Conservation (phyloP, 2,113 vertebrate genomes). For the Maccullochella peelii region DNA sequence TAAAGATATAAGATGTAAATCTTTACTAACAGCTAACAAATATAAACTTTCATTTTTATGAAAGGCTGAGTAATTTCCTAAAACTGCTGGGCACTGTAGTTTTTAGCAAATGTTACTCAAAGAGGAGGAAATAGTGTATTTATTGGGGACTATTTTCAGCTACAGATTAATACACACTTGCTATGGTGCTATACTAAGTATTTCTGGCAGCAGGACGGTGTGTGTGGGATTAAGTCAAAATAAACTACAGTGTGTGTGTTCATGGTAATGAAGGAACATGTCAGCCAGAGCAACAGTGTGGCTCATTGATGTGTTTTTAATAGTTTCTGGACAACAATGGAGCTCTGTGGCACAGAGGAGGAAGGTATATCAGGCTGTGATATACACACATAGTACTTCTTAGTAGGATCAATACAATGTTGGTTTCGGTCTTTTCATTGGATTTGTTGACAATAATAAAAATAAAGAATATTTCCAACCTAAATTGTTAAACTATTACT, state of each 20-base stretch:
- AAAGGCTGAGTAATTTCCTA: neutral
- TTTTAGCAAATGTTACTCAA: neutral
- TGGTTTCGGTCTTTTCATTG: neutral
- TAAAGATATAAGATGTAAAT: no score
- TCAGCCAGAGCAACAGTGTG: neutral
- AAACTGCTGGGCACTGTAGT: neutral
- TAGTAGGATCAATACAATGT: neutral
- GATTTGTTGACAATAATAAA: neutral
- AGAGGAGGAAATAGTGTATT: neutral
- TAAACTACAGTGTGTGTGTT: neutral
- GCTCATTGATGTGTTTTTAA: neutral
- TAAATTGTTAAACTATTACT: neutral
- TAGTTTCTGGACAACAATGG: no score
- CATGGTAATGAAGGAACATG: neutral
- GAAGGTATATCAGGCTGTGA: no score
- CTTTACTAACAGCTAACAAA: no score
- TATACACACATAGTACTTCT: neutral
- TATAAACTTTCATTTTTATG: no score
- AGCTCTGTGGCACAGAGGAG: no score
- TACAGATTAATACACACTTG: neutral
- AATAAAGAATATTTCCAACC: neutral
- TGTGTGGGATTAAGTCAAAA: neutral
- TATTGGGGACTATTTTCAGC: neutral
- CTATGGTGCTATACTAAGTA: neutral
- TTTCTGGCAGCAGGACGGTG: neutral